Evolutionary conservation across 1,140 invertebrate species (phyloP), one percentile per base, ranked within the genome.

Genomic region (Bombus pascuorum): DNA sequence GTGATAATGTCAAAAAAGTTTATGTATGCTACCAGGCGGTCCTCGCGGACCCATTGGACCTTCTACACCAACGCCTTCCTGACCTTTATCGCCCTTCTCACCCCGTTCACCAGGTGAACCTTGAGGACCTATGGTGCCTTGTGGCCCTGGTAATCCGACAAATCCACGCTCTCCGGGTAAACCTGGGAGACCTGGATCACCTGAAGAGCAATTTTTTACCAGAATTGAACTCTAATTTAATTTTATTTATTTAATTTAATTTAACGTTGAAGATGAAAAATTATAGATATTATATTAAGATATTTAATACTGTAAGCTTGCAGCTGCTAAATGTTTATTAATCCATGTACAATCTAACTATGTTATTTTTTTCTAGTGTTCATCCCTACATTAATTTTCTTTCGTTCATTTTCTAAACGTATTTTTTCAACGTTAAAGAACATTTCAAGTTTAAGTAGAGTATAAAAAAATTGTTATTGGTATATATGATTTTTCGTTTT

Each of bases 71-170:
- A 97, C 89, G 3, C 97, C 97, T 93, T 97, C 96, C 1, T 94
- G 93, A 3, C 97, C 97, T 92, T 96, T 92, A 13, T 97, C 97
- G 1, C 97, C 97, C 91, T 97, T 97, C 78, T 97, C 97, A 1
- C 97, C 97, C 87, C 96, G 95, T 89, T 96, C 96, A 1, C 97
- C 97, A 70, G 94, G 89, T 15, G 91, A 88, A 13, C 97, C 97
- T 18, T 94, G 92, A 25, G 93, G 94, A 39, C 97, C 97, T 15
- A 95, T 93, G 28, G 94, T 93, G 8, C 97, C 97, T 39, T 95
- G 93, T 22, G 96, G 95, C 34, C 97, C 97, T 1, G 96, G 95
- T 75, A 97, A 94, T 32, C 97, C 97, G 8, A 96, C 95, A 87
- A 97, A 97, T 32, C 97, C 97, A 74, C 96, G 95, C 76, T 96